Conservation (phyloP, 2,888 invertebrate species). For the Chymomyza procnemis region DNA sequence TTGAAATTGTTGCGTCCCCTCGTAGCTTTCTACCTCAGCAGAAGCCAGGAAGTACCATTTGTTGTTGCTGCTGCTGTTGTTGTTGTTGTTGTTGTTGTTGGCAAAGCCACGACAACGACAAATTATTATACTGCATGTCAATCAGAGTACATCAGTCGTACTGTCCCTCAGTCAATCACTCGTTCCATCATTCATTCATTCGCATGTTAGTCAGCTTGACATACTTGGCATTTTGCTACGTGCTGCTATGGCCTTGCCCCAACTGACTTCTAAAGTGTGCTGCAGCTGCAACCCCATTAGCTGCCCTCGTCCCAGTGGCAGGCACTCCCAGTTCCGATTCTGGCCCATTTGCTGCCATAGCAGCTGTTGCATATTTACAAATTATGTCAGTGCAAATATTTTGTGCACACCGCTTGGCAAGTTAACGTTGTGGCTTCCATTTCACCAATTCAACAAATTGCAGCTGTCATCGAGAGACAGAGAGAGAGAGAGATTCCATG, state of each 20-base stretch:
- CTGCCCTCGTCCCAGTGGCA: too few relatives aligned
- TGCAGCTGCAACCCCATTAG: not conserved
- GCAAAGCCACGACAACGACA: constrained; percentile 22
- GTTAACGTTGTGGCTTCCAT: constrained; percentile 6
- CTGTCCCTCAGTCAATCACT: constrained; percentile 9
- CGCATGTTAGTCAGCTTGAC: constrained; percentile 16
- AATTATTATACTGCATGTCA: constrained; percentile 44
- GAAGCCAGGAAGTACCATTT: constrained; percentile 12
- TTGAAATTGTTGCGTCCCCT: constrained; percentile 34
- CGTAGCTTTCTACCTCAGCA: not conserved
- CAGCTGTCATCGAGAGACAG: constrained; percentile 31
- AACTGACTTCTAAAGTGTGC: constrained; percentile 13
- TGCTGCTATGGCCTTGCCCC: constrained; percentile 7
- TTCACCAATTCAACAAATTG: constrained; percentile 24
- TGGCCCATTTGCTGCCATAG: not conserved
- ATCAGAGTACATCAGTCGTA: constrained; percentile 17
- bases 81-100: constrained; percentile 20
- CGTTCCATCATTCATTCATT: constrained; percentile 10
- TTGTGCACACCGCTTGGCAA: constrained; percentile 13
- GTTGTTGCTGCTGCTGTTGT: constrained; percentile 22
- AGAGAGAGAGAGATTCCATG: not conserved
- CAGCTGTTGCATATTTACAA: constrained; percentile 10
- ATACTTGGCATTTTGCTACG: constrained; percentile 29
- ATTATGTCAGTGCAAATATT: constrained; percentile 34
- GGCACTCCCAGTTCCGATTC: not conserved